A percentile compares a stretch with the other conserved stretches of the same genome.
Conservation (phyloP, 1,140 invertebrate species). For the Pachyrhynchus sulphureomaculatus region DNA sequence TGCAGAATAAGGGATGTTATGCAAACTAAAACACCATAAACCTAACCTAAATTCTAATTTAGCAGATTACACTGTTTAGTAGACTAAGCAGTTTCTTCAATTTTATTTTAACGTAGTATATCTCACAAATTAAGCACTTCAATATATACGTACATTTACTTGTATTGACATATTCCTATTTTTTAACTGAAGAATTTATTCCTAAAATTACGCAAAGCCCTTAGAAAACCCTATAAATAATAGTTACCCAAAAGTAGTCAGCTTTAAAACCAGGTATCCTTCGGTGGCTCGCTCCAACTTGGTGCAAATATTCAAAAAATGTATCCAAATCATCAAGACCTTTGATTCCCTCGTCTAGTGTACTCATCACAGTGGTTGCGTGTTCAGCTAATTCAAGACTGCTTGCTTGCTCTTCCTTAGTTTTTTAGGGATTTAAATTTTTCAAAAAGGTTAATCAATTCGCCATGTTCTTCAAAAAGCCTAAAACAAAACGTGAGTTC, state of each 20-base stretch:
- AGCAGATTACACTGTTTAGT: too few species aligned
- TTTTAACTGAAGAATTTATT: too few species aligned
- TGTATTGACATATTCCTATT: too few species aligned
- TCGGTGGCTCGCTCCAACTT: slow-evolving; percentile 79
- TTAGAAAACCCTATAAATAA: too few species aligned
- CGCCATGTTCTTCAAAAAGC: slow-evolving; percentile 84
- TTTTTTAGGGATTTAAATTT: slow-evolving; percentile 78
- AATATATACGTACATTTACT: too few species aligned
- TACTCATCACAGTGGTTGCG: slow-evolving; percentile 85
- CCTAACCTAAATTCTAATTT: too few species aligned
- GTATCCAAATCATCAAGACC: slow-evolving; percentile 80
- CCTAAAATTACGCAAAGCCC: too few species aligned
- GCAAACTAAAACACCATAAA: too few species aligned
- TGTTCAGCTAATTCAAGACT: slow-evolving; percentile 83
- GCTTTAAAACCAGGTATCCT: slow-evolving; percentile 82
- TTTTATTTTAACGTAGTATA: too few species aligned
- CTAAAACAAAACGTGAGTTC: slow-evolving; percentile 63
- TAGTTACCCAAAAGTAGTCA: slow-evolving; percentile 87
- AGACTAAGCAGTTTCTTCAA: too few species aligned
- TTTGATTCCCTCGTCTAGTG: slow-evolving; percentile 83
- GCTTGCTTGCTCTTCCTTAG: slow-evolving; percentile 76
- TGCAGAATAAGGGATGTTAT: too few species aligned
- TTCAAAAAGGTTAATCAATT: slow-evolving; percentile 77
- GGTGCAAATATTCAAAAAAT: slow-evolving; percentile 79
- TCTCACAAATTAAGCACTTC: too few species aligned